These are phyloP conservation scores for Hetaerina americana DNA, from an alignment of 1,140 invertebrate species.

Conservation along the genomic window DNA sequence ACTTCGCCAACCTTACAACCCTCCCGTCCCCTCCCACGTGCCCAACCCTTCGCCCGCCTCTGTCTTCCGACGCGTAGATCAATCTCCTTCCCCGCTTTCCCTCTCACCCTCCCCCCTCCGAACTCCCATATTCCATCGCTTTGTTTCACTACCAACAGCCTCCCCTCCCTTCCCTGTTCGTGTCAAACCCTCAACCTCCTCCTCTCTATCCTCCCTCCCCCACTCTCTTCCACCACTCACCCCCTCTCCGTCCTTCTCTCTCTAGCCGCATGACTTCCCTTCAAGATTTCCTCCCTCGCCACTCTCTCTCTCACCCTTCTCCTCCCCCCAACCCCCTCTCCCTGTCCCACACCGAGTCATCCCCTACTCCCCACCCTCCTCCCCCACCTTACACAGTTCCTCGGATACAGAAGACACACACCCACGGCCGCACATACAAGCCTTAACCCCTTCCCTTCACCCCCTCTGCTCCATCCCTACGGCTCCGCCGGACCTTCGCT, in stretches of 20 bases:
- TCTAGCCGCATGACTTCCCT: not conserved
- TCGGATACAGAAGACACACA: too few species aligned
- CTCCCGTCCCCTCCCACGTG: not conserved
- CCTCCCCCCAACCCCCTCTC: too few species aligned
- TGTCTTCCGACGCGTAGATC: not conserved
- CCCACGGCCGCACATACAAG: too few species aligned
- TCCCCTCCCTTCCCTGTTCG: not conserved
- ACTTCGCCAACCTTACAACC: too few species aligned
- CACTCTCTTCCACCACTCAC: not conserved
- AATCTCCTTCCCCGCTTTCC: not conserved
- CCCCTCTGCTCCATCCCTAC: constrained; percentile 14
- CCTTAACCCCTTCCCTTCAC: too few species aligned
- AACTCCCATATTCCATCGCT: not conserved
- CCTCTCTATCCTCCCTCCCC: not conserved
- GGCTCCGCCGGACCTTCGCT: constrained; percentile 2
- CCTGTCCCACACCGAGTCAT: too few species aligned
- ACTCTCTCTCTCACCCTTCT: too few species aligned
- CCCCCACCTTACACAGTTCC: too few species aligned
- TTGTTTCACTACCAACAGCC: not conserved
- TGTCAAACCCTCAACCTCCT: not conserved
- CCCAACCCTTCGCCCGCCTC: not conserved
- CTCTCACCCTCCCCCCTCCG: not conserved
- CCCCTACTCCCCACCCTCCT: too few species aligned
- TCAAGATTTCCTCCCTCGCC: too few species aligned
- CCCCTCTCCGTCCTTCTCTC: not conserved